Evolutionary conservation across 1,140 invertebrate species (phyloP), one percentile per base, ranked within the genome.

Genomic region (Maniola jurtina): DNA sequence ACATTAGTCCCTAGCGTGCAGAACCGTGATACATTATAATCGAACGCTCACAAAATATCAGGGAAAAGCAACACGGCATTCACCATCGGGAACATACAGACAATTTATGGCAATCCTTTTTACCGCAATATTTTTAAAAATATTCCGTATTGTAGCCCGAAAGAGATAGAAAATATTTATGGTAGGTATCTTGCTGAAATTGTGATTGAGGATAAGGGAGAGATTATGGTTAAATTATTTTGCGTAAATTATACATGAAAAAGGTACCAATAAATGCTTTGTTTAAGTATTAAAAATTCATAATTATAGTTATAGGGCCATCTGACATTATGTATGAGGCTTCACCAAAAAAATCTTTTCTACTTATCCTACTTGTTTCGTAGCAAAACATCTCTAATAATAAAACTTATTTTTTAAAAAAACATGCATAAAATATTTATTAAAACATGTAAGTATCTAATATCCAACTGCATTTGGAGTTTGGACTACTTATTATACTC

Each of bases 171-270:
- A 76, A 66, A 62, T 66, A 72, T 72, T 61, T 63, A 59, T 35
- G 52, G 66, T 55, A 63, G 66, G 64, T 65, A 62, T 78, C 75
- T 35, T 72, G 65, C 72, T 65, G 68, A 82, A 80, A 78, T 81
- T 83, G 79, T 82, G 86, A 85, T 88, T 86, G 78, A 83, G 75
- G 81, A 70, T 81, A 72, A 70, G 84, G 83, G 84, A 84, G 68
- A 78, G 69, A 86, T 88, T 86, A 86, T 83, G 76, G 77, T 73
- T 79, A 81, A 85, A 86, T 86, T 88, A 85, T 84, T 74, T 77
- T 68, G 70, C 73, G 79, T 80, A 86, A 84, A 83, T 55, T 25
- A 25, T 16, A 25, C n/a, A n/a, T n/a, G n/a, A n/a, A n/a, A n/a
- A n/a, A n/a, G n/a, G n/a, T n/a, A n/a, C n/a, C n/a, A n/a, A n/a